Evolutionary conservation across 2,888 invertebrate species (phyloP), one percentile per base, ranked within the genome.

Genomic region (Pollenia griseotomentosa): DNA sequence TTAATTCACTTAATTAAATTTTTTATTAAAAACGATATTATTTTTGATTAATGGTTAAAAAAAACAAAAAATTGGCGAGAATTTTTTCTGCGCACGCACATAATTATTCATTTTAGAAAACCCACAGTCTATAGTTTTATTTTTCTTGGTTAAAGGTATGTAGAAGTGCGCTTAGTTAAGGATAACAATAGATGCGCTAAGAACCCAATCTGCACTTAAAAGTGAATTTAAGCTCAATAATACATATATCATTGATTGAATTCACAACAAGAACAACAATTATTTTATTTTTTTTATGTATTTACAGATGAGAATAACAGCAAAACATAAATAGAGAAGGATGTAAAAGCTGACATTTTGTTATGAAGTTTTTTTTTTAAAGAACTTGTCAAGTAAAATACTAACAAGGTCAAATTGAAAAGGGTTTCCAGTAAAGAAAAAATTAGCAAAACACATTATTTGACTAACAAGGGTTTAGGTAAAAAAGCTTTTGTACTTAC

Each of bases 211-310:
- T 6, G 6, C 6, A 61, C 46, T 79, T 59, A 12, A 61, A 65
- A 73, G 51, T 53, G 40, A 77, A 46, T 77, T 83, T 55, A 59
- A 75, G 57, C 75, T 82, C 46, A 66, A 75, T 63, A 83, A 77
- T 63, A 61, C 42, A 23, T 2, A 2, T 23, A 2, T 23, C 23
- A 2, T 23, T 23, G 3, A 23, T 23, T 23, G 23, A 68, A 55
- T 16, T 46, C 57, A 61, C 16, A 70, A 61, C n/a, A 63, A 33
- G 16, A 80, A 23, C 44, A 53, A 63, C 23, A 16, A 33, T 33
- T 6, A 33, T 33, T 33, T 19, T 19, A n/a, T 33, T 33, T 23
- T 23, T 11, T 61, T 63, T 1, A 10, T 10, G 16, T 9, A 61
- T 42, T 63, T 23, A 42, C 63, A 53, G 42, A 51, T 51, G 16